These are phyloP conservation scores for Netta rufina DNA, from an alignment of 2,797 vertebrate genomes.

Conservation along the genomic window DNA sequence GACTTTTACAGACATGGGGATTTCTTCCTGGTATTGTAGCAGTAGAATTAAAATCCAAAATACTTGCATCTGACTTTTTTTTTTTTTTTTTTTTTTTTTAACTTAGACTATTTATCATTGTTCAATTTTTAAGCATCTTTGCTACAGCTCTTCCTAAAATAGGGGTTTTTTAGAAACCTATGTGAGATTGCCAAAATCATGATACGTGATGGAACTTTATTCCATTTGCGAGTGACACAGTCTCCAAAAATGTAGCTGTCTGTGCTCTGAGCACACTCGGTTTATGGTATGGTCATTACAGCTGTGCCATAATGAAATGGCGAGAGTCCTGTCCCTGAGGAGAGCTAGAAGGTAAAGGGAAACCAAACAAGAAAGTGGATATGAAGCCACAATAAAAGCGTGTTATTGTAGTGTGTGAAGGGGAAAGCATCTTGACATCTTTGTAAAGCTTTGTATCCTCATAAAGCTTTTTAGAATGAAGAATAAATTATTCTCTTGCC, in stretches of 20 bases:
- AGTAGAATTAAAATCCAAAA: not conserved
- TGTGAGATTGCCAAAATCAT: no score
- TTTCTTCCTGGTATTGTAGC: not conserved
- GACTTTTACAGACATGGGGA: not conserved
- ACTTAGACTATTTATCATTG: not conserved
- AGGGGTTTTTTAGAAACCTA: not conserved
- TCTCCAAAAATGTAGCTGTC: not conserved
- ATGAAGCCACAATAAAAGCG: not conserved
- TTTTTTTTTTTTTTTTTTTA: not conserved
- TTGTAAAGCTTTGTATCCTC: not conserved
- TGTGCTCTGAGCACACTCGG: rapidly evolving
- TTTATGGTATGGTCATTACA: not conserved
- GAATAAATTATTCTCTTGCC: not conserved
- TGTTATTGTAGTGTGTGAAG: not conserved
- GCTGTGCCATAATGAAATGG: not conserved
- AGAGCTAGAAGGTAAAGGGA: not conserved
- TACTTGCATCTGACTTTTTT: not conserved
- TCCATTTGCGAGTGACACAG: not conserved
- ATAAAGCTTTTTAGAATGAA: not conserved
- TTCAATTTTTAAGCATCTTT: not conserved
- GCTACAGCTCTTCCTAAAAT: not conserved
- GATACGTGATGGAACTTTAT: not conserved
- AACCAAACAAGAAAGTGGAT: not conserved
- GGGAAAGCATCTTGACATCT: not conserved
- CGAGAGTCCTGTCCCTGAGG: not conserved